Percentiles rank a stretch among this genome's conserved stretches.
Conservation (phyloP, 1,140 invertebrate species). For the Matsumurasca onukii region DNA sequence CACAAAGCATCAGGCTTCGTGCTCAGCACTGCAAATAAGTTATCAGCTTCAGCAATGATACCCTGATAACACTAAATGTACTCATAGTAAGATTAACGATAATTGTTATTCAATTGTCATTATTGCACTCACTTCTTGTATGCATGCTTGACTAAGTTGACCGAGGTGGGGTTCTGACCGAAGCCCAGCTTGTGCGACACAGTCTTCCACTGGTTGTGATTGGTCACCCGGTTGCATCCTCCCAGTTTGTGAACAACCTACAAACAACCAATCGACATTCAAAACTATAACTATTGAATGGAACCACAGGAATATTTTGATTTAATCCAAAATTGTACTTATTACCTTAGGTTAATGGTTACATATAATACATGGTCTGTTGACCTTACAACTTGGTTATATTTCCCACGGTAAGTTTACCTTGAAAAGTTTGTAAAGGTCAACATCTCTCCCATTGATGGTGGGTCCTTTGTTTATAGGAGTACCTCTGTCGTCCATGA, state of each 20-base stretch:
- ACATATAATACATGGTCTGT: neutral
- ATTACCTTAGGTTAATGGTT: neutral
- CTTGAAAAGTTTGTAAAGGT: conserved; percentile 88
- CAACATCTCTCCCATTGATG: conserved; percentile 86
- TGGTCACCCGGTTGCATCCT: conserved; percentile 92
- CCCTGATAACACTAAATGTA: too few relatives aligned
- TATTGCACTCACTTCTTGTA: conserved; percentile 85
- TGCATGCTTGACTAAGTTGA: conserved; percentile 84
- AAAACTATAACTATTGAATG: neutral
- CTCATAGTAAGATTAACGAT: too few relatives aligned
- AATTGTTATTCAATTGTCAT: too few relatives aligned
- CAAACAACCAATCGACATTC: conserved; percentile 22
- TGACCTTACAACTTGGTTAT: neutral
- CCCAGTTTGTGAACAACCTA: conserved; percentile 87
- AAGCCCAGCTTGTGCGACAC: conserved; percentile 81
- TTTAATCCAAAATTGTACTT: neutral
- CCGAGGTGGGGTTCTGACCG: conserved; percentile 67
- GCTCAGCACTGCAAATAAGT: too few relatives aligned
- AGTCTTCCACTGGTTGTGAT: conserved; percentile 90
- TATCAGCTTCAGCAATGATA: too few relatives aligned
- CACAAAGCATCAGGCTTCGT: too few relatives aligned
- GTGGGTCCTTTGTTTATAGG: conserved; percentile 93
- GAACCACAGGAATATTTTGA: neutral
- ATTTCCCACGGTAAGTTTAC: conserved; percentile 36
- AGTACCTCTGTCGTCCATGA: conserved; percentile 96